phyloP scores from a whole-genome alignment of 2,797 vertebrate species.

The Sus cebifrons region DNA sequence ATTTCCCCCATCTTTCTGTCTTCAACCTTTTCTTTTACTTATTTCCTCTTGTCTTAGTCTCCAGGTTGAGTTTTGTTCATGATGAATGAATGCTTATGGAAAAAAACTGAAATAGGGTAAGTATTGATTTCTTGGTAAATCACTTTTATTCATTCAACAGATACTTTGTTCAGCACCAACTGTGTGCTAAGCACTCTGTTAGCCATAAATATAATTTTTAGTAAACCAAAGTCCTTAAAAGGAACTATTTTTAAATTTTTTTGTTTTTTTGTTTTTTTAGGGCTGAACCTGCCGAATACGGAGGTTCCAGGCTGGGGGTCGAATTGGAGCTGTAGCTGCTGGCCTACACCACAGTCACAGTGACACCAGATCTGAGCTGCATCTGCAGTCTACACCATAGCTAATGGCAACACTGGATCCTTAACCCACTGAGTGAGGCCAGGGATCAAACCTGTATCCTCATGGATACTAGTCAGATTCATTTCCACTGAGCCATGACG shows the following conservation, averaged over 20 bases:
- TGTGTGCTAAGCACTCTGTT: background rate
- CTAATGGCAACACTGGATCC: no score
- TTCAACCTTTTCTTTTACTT: constrained; percentile 10
- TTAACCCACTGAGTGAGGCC: no score
- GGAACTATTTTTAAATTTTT: background rate
- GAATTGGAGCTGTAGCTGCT: no score
- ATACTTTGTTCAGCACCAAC: background rate
- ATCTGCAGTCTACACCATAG: no score
- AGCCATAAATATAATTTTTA: background rate
- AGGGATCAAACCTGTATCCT: no score
- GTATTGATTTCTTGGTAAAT: constrained; percentile 16
- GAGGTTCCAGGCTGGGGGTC: no score
- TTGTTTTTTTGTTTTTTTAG: no score
- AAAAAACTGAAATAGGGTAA: background rate
- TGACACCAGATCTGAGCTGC: no score
- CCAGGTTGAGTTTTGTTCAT: background rate
- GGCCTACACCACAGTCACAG: no score
- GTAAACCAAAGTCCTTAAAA: background rate
- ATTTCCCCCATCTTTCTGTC: background rate
- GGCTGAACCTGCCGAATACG: no score
- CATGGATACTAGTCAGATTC: no score
- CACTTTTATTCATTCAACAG: constrained; percentile 37
- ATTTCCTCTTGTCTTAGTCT: background rate
- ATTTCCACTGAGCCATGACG: no score
- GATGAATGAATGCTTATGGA: constrained; percentile 16